Percentiles rank a stretch among this genome's conserved stretches.
Evolutionary conservation across 2,113 vertebrate species (phyloP).

Genomic region (Caloenas nicobarica): DNA sequence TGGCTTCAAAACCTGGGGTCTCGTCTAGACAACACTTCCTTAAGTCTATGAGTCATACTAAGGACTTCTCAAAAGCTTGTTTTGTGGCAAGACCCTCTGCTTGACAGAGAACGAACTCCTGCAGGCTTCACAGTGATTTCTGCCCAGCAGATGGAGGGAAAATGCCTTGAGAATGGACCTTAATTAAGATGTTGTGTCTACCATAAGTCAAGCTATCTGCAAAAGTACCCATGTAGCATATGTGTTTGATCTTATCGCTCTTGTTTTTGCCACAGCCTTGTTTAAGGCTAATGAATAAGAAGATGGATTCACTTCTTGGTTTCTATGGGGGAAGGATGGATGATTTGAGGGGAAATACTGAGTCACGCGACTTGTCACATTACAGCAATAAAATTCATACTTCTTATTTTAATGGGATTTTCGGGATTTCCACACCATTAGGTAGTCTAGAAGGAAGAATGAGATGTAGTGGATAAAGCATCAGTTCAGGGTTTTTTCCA

Average conservation of each 20-base stretch:
- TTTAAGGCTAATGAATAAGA: neutral
- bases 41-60: neutral
- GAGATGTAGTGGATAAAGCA: neutral
- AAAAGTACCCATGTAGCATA: neutral
- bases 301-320: neutral
- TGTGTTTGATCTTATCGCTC: conserved; percentile 23
- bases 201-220: neutral
- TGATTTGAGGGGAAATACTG: conserved; percentile 31
- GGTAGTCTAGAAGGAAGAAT: neutral
- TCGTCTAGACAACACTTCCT: conserved; percentile 31
- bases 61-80: neutral
- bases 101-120: conserved; percentile 1
- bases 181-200: conserved; percentile 62
- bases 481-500: neutral
- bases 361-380: neutral
- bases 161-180: neutral
- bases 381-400: neutral
- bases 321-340: neutral
- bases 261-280: neutral
- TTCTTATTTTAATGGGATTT: conserved; percentile 35
- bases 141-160: conserved; percentile 5
- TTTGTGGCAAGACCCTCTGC: neutral
- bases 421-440: neutral
- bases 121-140: neutral
- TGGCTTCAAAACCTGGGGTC: neutral